phyloP scores from a whole-genome alignment of 30 jellyfish, hydroid and myxozoan species.

The Hydra vulgaris region DNA sequence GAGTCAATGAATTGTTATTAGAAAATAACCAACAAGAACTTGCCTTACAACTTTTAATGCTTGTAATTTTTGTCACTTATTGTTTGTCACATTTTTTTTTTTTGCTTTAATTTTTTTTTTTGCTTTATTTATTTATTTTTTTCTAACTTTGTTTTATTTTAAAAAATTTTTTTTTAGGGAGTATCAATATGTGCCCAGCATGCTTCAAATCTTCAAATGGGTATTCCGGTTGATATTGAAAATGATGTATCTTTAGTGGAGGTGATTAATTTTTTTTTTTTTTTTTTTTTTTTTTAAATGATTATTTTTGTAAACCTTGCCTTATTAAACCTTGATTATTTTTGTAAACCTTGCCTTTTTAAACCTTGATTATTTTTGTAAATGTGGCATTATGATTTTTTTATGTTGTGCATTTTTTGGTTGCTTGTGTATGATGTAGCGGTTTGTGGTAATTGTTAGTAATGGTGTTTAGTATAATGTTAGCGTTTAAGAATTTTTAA shows the following conservation, averaged over 20 bases:
- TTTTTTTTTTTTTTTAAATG: no score
- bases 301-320: no score
- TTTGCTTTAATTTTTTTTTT: neutral
- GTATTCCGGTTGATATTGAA: constrained; percentile 5
- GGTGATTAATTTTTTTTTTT: neutral
- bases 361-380: no score
- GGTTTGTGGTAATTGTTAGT: no score
- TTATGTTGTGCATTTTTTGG: no score
- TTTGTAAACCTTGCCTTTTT: no score
- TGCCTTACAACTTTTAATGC: constrained; percentile 41
- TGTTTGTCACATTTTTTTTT: neutral
- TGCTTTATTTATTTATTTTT: neutral
- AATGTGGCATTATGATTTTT: no score
- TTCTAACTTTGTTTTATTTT: neutral
- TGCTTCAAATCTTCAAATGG: constrained; percentile 31
- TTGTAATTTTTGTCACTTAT: constrained; percentile 23
- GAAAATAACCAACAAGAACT: constrained; percentile 52
- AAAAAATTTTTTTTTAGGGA: constrained; percentile 5
- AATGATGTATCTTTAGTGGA: neutral
- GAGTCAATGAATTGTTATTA: constrained; percentile 21
- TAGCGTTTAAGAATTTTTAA: no score
- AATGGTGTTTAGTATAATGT: no score
- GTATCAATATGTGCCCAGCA: constrained; percentile 32
- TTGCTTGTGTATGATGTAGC: no score
- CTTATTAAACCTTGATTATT: no score